Evolutionary conservation across 2,113 vertebrate genomes (phyloP), one percentile per base, ranked within the genome.

Genomic region (Cygnus atratus): DNA sequence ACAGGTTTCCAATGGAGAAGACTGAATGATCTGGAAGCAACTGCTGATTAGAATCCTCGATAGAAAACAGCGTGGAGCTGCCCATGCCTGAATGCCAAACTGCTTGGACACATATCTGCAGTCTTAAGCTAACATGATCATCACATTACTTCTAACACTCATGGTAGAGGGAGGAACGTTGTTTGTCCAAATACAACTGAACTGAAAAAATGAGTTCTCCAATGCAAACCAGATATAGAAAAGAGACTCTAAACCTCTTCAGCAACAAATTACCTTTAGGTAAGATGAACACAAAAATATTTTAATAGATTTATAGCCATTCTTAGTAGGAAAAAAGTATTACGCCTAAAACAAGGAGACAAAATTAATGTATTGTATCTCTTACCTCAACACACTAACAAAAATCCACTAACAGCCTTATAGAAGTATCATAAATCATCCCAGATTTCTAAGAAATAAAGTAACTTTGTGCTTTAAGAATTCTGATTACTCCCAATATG

Each of bases 1-100:
- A 15, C 21, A 4, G 1, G 29, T 18, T 67, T 46, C 44, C 54
- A 12, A 1, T 12, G 1, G 3, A 66, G 50, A 3, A 1, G 22
- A 11, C 62, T 10, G 9, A 18, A 11, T 3, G 0, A 37, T 10
- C 14, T 13, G 10, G 6, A 70, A 78, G 46, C 57, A 43, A 13
- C 24, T 52, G 39, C 44, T 8, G 5, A 35, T 31, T 43, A 17
- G 17, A 54, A 7, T 21, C 8, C 54, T 33, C 48, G 2, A 3
- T 11, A 15, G 25, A 37, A 43, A 31, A 59, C 58, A n/a, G 20
- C 0, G 1, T n/a, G 39, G 35, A 57, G 59, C 55, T 13, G 29
- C 24, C 65, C 52, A 3, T 3, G 6, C 61, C 13, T 25, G 41
- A 33, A 46, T 6, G 12, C 17, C 78, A 33, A 35, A 29, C 66